phyloP scores from a whole-genome alignment of 1,140 invertebrate species.

The Drosophila oshimai region DNA sequence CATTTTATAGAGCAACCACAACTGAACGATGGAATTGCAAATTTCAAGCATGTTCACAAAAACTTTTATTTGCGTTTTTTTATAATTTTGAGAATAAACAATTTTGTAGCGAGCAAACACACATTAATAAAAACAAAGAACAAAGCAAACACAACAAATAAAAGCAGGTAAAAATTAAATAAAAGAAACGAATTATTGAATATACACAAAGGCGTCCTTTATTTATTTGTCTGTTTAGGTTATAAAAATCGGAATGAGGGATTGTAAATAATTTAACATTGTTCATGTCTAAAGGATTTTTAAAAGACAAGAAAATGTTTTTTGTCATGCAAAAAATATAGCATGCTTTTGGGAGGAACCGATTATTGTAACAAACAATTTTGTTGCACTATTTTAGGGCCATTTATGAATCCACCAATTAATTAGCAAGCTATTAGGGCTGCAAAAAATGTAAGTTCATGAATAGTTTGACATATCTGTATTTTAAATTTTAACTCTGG shows the following conservation, averaged over 20 bases:
- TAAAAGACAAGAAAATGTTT: too few relatives aligned
- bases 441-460: neutral
- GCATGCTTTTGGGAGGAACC: too few relatives aligned
- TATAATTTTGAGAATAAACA: constrained; percentile 4
- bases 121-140: constrained; percentile 13
- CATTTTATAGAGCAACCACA: constrained; percentile 58
- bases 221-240: neutral
- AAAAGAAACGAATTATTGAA: constrained; percentile 56
- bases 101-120: constrained; percentile 39
- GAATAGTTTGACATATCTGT: too few relatives aligned
- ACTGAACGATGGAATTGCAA: constrained; percentile 12
- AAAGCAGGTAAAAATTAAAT: constrained; percentile 54
- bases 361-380: neutral
- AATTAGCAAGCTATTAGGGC: neutral
- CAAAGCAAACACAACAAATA: constrained; percentile 16
- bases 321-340: too few relatives aligned
- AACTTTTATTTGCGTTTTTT: constrained; percentile 31
- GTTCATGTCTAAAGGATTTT: too few relatives aligned
- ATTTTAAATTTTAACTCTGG: too few relatives aligned
- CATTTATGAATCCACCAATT: neutral
- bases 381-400: neutral
- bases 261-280: too few relatives aligned
- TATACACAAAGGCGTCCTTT: constrained; percentile 12
- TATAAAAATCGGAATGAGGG: neutral
- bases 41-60: constrained; percentile 5